Percentiles rank a stretch among this genome's conserved stretches.
These are phyloP conservation scores for Colletes gigas DNA, from an alignment of 1,140 invertebrate species.

Conservation along the genomic window DNA sequence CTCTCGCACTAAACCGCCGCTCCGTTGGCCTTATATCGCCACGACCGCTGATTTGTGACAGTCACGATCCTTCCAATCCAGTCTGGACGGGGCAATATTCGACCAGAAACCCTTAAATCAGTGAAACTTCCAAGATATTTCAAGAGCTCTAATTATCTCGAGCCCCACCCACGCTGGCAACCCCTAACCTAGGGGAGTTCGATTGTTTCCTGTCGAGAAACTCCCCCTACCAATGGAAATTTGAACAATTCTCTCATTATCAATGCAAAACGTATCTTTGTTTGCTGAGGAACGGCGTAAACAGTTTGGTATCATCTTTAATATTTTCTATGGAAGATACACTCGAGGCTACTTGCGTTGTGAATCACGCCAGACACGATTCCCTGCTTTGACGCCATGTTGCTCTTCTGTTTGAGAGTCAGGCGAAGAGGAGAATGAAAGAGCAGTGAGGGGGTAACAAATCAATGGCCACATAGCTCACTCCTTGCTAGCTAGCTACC, in stretches of 20 bases:
- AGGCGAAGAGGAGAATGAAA: no score
- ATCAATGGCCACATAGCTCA: no score
- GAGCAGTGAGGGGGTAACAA: not conserved
- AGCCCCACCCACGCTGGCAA: not conserved
- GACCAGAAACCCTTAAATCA: constrained; percentile 60
- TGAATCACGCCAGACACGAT: no score
- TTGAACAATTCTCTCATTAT: not conserved
- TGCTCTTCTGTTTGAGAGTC: no score
- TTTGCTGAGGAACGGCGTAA: no score
- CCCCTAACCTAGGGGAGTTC: not conserved
- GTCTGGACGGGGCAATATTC: constrained; percentile 45
- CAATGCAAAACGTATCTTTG: not conserved
- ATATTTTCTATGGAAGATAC: no score
- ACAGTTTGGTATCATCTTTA: no score
- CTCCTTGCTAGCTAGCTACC: no score
- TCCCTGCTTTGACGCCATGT: no score
- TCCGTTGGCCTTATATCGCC: constrained; percentile 57
- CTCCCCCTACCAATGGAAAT: not conserved
- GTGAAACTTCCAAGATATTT: constrained; percentile 59
- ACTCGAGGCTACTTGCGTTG: no score
- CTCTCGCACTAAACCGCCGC: constrained; percentile 52
- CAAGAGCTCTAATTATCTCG: constrained; percentile 56
- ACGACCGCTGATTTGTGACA: constrained; percentile 64
- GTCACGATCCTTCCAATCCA: constrained; percentile 55
- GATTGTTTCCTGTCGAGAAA: not conserved